Conservation (phyloP, 2,888 invertebrate species). For the Harmothoe impar region DNA sequence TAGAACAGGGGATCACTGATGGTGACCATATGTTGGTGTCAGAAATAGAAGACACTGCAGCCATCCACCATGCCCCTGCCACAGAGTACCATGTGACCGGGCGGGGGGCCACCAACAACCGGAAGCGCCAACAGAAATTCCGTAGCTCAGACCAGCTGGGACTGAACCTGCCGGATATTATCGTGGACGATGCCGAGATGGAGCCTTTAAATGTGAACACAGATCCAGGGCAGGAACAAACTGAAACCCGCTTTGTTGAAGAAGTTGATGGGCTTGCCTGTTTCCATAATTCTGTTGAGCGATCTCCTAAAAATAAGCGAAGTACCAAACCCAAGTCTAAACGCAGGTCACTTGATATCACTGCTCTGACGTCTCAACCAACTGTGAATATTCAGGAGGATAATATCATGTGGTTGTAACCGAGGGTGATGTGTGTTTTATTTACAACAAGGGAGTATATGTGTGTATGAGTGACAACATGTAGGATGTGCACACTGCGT, state of each 20-base stretch:
- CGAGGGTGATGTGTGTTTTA: neutral
- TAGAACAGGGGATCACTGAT: neutral
- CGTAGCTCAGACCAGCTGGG: neutral
- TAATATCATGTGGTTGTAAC: conserved; percentile 53
- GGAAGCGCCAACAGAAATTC: conserved; percentile 27
- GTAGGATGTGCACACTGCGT: no score
- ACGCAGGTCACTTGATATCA: neutral
- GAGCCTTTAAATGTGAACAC: conserved; percentile 28
- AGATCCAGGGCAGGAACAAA: neutral
- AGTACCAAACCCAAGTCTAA: neutral
- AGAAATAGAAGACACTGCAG: no score
- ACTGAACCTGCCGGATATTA: neutral
- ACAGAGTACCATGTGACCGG: conserved; percentile 54
- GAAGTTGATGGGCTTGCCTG: neutral
- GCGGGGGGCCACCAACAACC: neutral
- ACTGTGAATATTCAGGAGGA: neutral
- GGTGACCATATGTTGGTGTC: neutral
- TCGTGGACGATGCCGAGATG: conserved; percentile 45
- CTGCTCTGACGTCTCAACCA: neutral
- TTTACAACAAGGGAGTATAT: neutral
- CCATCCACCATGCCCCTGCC: neutral
- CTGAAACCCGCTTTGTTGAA: neutral
- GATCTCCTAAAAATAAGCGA: neutral
- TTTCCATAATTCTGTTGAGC: conserved; percentile 35
- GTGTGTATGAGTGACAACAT: no score